Percentiles rank a stretch among this genome's conserved stretches.
phyloP scores from a whole-genome alignment of 2,888 invertebrate species.

The Branchipolynoe longqiensis region DNA sequence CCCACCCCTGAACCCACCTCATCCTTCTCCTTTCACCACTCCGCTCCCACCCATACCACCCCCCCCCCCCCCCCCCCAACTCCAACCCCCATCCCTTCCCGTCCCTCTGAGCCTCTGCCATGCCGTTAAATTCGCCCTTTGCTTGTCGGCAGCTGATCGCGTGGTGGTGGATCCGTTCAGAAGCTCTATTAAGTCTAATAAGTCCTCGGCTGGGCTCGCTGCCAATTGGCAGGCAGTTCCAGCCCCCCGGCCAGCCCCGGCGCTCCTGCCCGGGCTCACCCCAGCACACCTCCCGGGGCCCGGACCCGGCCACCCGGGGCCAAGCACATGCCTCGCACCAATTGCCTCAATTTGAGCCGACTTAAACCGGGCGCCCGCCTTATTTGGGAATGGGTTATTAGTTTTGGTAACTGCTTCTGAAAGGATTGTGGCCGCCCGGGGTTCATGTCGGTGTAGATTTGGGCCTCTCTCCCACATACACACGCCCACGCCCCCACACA shows the following conservation, averaged over 20 bases:
- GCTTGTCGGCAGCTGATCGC: slow-evolving; percentile 20
- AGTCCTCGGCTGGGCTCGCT: slow-evolving; percentile 25
- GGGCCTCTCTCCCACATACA: no score
- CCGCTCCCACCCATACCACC: not conserved
- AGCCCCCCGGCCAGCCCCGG: not conserved
- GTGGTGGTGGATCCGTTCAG: slow-evolving; percentile 30
- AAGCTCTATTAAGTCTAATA: slow-evolving; percentile 42
- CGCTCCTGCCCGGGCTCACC: not conserved
- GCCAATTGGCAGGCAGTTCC: slow-evolving; percentile 31
- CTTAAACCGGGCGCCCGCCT: slow-evolving; percentile 4
- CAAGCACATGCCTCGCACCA: not conserved
- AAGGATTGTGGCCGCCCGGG: slow-evolving; percentile 1
- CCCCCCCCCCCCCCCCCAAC: not conserved
- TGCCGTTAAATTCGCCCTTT: not conserved
- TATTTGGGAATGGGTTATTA: slow-evolving; percentile 31
- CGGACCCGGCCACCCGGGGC: not conserved
- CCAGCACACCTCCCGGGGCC: slow-evolving; percentile 29
- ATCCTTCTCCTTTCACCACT: no score
- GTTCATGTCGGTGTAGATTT: slow-evolving; percentile 11
- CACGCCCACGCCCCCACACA: no score
- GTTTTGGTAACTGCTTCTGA: slow-evolving; percentile 47
- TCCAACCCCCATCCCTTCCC: not conserved
- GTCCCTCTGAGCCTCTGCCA: not conserved
- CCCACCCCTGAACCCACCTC: no score
- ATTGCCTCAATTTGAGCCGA: slow-evolving; percentile 51